Conservation (phyloP, 37 sponge, comb jelly and placozoan genomes). For the Petrosia ficiformis region DNA sequence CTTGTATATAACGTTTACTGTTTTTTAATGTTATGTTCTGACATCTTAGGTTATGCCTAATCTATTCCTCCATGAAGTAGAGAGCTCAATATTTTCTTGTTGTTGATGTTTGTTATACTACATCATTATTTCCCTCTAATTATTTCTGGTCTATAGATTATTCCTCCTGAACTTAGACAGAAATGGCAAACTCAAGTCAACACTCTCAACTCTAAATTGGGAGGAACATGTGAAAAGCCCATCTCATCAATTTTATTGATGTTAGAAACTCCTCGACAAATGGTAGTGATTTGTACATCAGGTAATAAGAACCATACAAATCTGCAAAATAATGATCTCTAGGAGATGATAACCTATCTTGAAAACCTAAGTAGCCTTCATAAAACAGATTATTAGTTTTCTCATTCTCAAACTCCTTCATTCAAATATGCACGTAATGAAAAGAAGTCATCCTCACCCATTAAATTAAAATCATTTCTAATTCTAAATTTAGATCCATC, state of each 20-base stretch:
- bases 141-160: constrained; percentile 24
- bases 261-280: constrained; percentile 34
- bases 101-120: neutral
- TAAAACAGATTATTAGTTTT: too few relatives aligned
- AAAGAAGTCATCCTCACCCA: too few relatives aligned
- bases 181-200: constrained; percentile 34
- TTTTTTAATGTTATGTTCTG: too few relatives aligned
- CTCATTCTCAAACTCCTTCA: too few relatives aligned
- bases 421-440: too few relatives aligned
- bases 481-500: too few relatives aligned
- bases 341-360: too few relatives aligned
- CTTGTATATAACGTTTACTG: too few relatives aligned
- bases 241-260: constrained; percentile 38
- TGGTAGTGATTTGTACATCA: constrained; percentile 47
- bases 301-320: constrained; percentile 12
- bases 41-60: too few relatives aligned
- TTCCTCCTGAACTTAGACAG: constrained; percentile 13
- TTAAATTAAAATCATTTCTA: too few relatives aligned
- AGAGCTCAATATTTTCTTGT: neutral
- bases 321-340: neutral
- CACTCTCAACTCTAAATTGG: constrained; percentile 15
- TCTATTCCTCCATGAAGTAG: too few relatives aligned
- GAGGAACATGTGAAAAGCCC: constrained; percentile 26
- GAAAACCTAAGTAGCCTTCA: too few relatives aligned
- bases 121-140: neutral